Base-by-base conservation (phyloP, 2,888 invertebrate species). In the Mechanitis messenoides region DNA sequence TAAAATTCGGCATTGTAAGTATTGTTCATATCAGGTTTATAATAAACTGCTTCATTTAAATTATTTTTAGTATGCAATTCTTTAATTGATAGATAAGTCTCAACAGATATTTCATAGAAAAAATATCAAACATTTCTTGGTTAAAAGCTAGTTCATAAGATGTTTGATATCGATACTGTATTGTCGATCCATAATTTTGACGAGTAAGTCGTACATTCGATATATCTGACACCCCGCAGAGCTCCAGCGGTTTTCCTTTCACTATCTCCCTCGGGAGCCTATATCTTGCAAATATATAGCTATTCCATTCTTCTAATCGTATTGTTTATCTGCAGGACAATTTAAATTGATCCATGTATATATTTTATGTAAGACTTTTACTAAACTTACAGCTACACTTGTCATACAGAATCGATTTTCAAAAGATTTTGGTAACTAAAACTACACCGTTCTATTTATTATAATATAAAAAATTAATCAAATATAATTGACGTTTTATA, bases 281-380 rank as follows among this genome's bases (percentile, higher is more conserved):
- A 62, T 68, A 68, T 69, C 64, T 66, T 64, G 62, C 63, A 65
- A 69, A 68, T 70, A 69, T 70, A 67, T 68, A 69, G 68, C 70
- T 63, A 68, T 71, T 69, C 65, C 67, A 64, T 67, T 67, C 60
- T 64, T 67, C 66, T 64, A 67, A 70, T 70, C 69, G 66, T 59
- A 66, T 70, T 67, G 61, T 66, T 57, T 68, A 66, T 64, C 66
- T 62, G 59, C 59, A 59, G 63, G 62, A 66, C 62, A 69, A 61
- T 65, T 65, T 66, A 68, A 69, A 59, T 59, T 50, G 55, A 64
- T 63, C 59, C 47, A 42, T 42, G 57, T 33, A 42, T 55, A 35
- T 61, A 55, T 61, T 66, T 66, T 65, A 57, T 45, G 53, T 20
- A 42, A n/a, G 54, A 50, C 50, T 47, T 53, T 59, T 56, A 7